Conservation (phyloP, 2,113 vertebrate species). For the Triplophysa tibetana region DNA sequence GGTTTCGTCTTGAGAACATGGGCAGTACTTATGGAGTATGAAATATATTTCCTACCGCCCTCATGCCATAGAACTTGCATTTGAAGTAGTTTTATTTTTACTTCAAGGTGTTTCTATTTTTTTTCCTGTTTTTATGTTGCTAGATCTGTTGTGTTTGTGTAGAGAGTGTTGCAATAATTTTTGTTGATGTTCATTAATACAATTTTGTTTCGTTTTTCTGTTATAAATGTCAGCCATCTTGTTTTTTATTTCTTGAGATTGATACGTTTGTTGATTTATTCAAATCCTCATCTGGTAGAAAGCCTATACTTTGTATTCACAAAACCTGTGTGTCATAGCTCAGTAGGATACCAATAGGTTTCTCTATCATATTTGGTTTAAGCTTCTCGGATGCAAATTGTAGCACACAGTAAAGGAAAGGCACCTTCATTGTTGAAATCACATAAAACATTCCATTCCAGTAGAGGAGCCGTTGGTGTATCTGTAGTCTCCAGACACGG, state of each 20-base stretch:
- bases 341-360: slow-evolving; percentile 23
- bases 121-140: slow-evolving; percentile 58
- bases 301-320: slow-evolving; percentile 10
- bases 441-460: slow-evolving; percentile 73
- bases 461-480: slow-evolving; percentile 58
- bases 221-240: slow-evolving; percentile 61
- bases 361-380: slow-evolving; percentile 2
- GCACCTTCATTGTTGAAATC: slow-evolving; percentile 10
- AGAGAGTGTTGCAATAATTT: slow-evolving; percentile 77
- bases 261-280: slow-evolving; percentile 63
- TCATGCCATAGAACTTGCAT: slow-evolving; percentile 70
- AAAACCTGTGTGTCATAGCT: background rate
- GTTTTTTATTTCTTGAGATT: slow-evolving; percentile 59
- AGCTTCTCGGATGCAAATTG: background rate
- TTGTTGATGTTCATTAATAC: slow-evolving; percentile 67
- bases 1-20: slow-evolving; percentile 52
- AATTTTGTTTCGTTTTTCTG: slow-evolving; percentile 20
- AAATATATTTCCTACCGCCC: slow-evolving; percentile 56
- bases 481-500: slow-evolving; percentile 50
- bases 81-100: slow-evolving; percentile 66
- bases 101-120: slow-evolving; percentile 56
- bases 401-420: slow-evolving; percentile 20
- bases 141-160: slow-evolving; percentile 68
- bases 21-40: slow-evolving; percentile 64
- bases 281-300: slow-evolving; percentile 53